A percentile compares a stretch with the other conserved stretches of the same genome.
Conservation (phyloP, 1,140 invertebrate species). For the Varroa destructor region DNA sequence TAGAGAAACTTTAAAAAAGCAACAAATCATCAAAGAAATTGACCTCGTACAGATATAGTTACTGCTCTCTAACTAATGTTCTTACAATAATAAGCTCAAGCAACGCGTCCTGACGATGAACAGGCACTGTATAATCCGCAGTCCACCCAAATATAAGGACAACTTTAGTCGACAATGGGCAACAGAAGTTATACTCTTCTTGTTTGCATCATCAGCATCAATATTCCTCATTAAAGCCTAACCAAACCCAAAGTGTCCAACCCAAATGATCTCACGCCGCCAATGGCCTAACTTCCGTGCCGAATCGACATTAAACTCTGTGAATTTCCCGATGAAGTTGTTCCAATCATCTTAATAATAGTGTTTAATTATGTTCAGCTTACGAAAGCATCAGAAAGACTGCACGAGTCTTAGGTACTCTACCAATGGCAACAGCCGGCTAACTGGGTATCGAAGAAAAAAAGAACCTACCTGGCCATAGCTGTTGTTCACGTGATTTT, state of each 20-base stretch:
- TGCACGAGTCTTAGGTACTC: conserved; percentile 2
- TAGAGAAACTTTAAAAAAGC: too few species aligned
- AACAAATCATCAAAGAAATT: too few species aligned
- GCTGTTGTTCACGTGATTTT: not conserved
- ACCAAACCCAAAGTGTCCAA: not conserved
- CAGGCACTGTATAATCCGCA: conserved; percentile 40
- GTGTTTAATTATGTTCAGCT: not conserved
- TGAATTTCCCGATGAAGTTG: not conserved
- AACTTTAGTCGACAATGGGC: conserved; percentile 39
- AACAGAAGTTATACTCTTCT: not conserved
- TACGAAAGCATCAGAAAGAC: not conserved
- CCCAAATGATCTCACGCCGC: not conserved
- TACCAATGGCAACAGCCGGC: not conserved
- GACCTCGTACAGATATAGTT: too few species aligned
- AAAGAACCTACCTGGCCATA: not conserved
- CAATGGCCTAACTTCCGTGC: not conserved
- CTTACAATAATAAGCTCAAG: conserved; percentile 39
- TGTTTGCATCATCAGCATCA: not conserved
- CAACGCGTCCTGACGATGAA: conserved; percentile 41
- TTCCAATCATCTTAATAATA: not conserved
- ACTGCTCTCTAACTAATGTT: too few species aligned
- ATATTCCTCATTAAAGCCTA: not conserved
- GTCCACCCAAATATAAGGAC: conserved; percentile 39
- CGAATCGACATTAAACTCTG: not conserved
- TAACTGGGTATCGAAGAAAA: not conserved